Base-by-base conservation (phyloP, 2,113 vertebrate genomes). In the Zeus faber region DNA sequence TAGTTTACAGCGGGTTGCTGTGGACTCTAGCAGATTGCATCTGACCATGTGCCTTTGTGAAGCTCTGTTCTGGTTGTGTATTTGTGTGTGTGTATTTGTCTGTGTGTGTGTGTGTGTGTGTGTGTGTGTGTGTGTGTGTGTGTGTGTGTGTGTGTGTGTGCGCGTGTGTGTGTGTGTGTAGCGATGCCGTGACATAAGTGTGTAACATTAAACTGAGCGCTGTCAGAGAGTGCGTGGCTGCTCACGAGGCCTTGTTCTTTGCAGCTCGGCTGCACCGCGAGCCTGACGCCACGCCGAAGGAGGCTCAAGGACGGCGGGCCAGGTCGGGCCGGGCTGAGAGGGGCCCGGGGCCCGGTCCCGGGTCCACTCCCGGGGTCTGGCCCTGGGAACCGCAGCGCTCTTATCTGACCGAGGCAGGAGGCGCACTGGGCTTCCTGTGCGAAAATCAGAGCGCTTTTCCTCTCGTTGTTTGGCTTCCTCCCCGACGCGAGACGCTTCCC, bases 381-480 rank as follows among this genome's bases (percentile, higher is more conserved):
- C 91, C 94, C 92, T 99, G 97, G 94, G 97, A 99, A 90, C 87
- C 35, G 45, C 87, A 65, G 89, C 89, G 88, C 92, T 97, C 96
- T 99, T 99, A 99, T 99, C 97, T 98, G 70, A 63, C 91, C 91
- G 55, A 86, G 92, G 93, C 97, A 99, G 97, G 94, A 98, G 95
- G 93, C 91, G 90, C 92, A 87, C 89, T 85, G 89, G 82, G 90
- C 91, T 99, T 99, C 97, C 97, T 99, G 97, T 96, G 91, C 94
- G 87, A 99, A 89, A 98, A 97, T 96, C 94, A 95, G 89, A 94
- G 93, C 83, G 90, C 93, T 91, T 96, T 98, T 99, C 97, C 97
- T 99, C 97, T 97, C 83, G 92, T 99, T 99, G 97, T 99, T 98
- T 95, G 84, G 91, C 92, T 99, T 97, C 97, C 95, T 97, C 93